phyloP scores from a whole-genome alignment of 2,888 invertebrate genomes.

The Mellilla xanthometata region DNA sequence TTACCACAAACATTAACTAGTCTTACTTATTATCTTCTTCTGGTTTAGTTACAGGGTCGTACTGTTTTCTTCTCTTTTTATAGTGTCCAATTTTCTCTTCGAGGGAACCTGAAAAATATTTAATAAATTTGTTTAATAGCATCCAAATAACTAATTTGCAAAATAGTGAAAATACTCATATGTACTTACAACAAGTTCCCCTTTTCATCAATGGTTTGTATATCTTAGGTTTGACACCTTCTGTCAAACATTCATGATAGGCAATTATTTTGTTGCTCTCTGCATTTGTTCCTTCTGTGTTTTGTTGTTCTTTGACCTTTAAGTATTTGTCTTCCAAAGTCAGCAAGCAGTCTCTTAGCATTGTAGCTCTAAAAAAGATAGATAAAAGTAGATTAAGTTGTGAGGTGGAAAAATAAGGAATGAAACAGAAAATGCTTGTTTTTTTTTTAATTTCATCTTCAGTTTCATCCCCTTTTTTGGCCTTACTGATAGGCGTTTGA shows the following conservation, averaged over 20 bases:
- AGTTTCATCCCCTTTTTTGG: too few relatives aligned
- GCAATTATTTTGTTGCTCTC: conserved; percentile 42
- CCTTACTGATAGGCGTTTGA: too few relatives aligned
- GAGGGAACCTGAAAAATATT: conserved; percentile 86
- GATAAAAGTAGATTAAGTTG: too few relatives aligned
- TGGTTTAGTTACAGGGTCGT: conserved; percentile 18
- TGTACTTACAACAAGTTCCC: conserved; percentile 88
- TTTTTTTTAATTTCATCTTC: too few relatives aligned
- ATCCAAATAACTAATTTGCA: too few relatives aligned
- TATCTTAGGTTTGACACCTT: conserved; percentile 85
- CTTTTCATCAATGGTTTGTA: conserved; percentile 90
- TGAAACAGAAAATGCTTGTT: too few relatives aligned
- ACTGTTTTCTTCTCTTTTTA: conserved; percentile 84
- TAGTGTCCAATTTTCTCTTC: conserved; percentile 91
- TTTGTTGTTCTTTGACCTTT: conserved; percentile 28
- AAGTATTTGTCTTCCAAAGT: conserved; percentile 64
- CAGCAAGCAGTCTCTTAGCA: conserved; percentile 81
- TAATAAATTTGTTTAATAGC: not conserved
- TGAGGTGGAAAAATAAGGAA: too few relatives aligned
- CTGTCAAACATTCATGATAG: conserved; percentile 84
- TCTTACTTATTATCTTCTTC: not conserved
- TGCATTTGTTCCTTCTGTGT: conserved; percentile 17
- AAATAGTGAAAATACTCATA: too few relatives aligned
- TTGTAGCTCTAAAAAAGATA: conserved; percentile 78
- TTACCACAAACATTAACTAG: too few relatives aligned